Conservation (phyloP, 2,113 vertebrate genomes). For the Prionailurus viverrinus region DNA sequence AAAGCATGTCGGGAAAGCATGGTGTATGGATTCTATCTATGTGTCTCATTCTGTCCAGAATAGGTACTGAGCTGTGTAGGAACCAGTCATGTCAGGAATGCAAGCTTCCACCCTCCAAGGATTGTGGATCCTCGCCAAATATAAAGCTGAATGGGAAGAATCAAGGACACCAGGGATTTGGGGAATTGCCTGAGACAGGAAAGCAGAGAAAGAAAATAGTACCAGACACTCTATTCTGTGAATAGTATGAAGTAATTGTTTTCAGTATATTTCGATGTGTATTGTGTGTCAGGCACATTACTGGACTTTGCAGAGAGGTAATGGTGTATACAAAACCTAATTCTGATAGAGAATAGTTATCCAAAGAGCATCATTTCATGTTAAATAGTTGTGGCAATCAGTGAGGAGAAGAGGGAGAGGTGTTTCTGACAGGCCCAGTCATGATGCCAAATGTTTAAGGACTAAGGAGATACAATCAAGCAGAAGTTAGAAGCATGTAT, state of each 20-base stretch:
- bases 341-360: not conserved
- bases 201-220: not conserved
- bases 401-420: not conserved
- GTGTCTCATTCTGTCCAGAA: not conserved
- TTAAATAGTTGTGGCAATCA: not conserved
- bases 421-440: not conserved
- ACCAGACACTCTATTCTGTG: not conserved
- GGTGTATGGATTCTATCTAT: not conserved
- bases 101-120: not conserved
- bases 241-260: not conserved
- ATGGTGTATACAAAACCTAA: not conserved
- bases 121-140: not conserved
- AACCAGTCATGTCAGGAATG: not conserved
- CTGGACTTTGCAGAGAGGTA: not conserved
- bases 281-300: not conserved
- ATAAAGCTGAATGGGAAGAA: not conserved
- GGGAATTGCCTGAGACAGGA: not conserved
- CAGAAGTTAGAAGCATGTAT: not conserved
- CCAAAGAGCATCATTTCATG: not conserved
- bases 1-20: not conserved
- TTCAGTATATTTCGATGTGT: not conserved
- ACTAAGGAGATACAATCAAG: not conserved
- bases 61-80: not conserved
- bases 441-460: not conserved
- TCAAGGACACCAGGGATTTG: not conserved